Evolutionary conservation across 1,140 invertebrate species (phyloP).

Genomic region (Gonioctena quinquepunctata): DNA sequence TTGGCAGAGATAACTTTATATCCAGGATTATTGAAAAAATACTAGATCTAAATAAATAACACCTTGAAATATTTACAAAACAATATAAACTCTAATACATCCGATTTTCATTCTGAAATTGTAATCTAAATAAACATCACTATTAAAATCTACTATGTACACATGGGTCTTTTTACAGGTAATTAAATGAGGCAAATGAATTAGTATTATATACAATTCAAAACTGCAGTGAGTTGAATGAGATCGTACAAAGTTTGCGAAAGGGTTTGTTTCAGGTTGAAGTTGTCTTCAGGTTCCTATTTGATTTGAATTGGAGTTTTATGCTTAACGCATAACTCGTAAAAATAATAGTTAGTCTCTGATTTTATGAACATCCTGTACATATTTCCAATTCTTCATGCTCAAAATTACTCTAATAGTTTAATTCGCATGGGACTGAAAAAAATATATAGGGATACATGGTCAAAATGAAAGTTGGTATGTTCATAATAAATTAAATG

Average conservation of each 20-base stretch:
- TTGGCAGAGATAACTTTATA: neutral
- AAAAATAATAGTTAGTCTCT: neutral
- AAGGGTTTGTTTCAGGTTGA: neutral
- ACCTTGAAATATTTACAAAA: neutral
- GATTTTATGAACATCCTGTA: too few species aligned
- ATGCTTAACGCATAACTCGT: neutral
- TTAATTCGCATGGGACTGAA: too few species aligned
- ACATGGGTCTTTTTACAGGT: neutral
- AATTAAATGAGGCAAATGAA: neutral
- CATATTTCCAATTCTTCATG: too few species aligned
- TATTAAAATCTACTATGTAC: too few species aligned
- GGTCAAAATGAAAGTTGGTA: neutral
- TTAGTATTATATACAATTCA: neutral
- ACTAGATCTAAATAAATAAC: neutral
- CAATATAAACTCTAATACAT: neutral
- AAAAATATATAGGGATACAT: too few species aligned
- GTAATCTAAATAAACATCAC: too few species aligned
- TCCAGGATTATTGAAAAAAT: neutral
- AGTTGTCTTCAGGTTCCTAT: neutral
- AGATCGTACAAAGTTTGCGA: neutral
- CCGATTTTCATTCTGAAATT: neutral
- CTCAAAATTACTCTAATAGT: too few species aligned
- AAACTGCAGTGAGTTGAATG: neutral
- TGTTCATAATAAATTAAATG: neutral
- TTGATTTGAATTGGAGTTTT: neutral